Base-by-base conservation (phyloP, 2,113 vertebrate genomes). In the Dasyurus viverrinus region DNA sequence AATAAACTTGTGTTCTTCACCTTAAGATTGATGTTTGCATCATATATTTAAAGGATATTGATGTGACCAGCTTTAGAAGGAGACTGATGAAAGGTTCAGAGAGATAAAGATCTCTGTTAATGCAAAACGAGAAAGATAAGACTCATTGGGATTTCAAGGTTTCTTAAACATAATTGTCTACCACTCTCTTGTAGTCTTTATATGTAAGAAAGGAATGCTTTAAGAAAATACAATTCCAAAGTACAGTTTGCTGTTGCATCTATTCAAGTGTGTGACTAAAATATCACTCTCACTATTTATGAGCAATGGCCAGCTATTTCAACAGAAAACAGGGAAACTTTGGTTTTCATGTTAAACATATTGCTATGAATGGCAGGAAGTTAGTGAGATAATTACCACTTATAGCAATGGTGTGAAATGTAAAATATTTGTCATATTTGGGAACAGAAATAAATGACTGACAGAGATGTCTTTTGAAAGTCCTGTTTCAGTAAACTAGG, bases 221-320 rank as follows among this genome's bases (percentile, higher is more conserved):
- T 10, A 0, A 84, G 60, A 76, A 76, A 76, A 76, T 76, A n/a
- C 3, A 54, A 14, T 9, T 92, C 16, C n/a, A 9, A 96, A 46
- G 12, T 1, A 6, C 11, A 0, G 95, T 25, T 8, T 93, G 55
- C 36, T 27, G 91, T 89, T 22, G 1, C 12, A 2, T 24, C 92
- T 48, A 36, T 94, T 92, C 3, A 90, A 53, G n/a, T 36, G 22
- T 6, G 2, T 94, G 96, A 94, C 55, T 52, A 68, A n/a, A 57
- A 93, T 0, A 0, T 0, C 0, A 47, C 0, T 9, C 26, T 93
- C 94, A 30, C 30, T 91, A 24, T 89, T 54, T 3, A 0, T 0
- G 1, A 0, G 1, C 26, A 36, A 3, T 46, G 92, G 0, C 10
- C 68, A 47, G 53, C 36, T 84, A 42, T 84, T 84, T 84, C 68